phyloP scores from a whole-genome alignment of 2,113 vertebrate species.

The Cinclus cinclus region DNA sequence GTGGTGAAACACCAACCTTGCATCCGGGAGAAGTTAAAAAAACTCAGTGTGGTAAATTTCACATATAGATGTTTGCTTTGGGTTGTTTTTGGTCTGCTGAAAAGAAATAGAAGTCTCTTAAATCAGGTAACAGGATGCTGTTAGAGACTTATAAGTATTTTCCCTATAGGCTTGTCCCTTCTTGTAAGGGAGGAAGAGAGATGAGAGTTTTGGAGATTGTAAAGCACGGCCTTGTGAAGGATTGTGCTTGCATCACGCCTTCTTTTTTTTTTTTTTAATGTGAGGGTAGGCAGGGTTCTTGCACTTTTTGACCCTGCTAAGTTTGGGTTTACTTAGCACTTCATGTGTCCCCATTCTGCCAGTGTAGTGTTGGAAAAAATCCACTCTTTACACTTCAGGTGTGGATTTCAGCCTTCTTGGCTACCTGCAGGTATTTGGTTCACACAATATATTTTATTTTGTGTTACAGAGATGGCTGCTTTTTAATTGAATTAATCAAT shows the following conservation, averaged over 20 bases:
- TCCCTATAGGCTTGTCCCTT: background rate
- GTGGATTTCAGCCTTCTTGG: background rate
- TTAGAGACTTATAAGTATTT: background rate
- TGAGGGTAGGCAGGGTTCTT: too few relatives aligned
- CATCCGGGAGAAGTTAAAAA: background rate
- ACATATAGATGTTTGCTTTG: background rate
- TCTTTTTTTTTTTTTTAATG: too few relatives aligned
- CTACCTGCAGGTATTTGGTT: background rate
- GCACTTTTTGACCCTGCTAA: background rate
- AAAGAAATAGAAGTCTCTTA: background rate
- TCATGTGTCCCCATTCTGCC: background rate
- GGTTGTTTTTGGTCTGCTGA: background rate
- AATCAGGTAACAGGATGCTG: background rate
- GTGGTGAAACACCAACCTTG: background rate
- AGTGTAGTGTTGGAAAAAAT: background rate
- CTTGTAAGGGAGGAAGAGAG: background rate
- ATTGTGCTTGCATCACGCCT: accelerated
- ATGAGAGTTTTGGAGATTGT: background rate
- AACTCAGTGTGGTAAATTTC: background rate
- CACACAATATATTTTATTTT: background rate
- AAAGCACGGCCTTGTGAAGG: background rate
- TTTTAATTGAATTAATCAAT: background rate
- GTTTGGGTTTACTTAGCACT: background rate
- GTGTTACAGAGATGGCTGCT: background rate
- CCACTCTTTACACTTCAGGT: background rate